Evolutionary conservation across 2,113 vertebrate genomes (phyloP).

Genomic region (Cichladusa arquata): DNA sequence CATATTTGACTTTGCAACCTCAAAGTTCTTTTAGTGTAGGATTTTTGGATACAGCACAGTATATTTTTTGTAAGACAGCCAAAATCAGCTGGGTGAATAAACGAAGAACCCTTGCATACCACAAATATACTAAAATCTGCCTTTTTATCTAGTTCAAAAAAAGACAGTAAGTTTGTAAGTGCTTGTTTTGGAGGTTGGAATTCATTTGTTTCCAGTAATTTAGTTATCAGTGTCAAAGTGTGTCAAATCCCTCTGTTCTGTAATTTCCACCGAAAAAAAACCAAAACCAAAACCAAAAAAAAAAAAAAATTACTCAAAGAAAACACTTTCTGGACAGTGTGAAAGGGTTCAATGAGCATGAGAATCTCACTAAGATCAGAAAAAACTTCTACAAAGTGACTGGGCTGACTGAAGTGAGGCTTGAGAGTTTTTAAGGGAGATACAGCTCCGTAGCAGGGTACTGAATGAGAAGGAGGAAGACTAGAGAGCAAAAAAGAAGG

Average conservation of each 20-base stretch:
- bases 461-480: neutral
- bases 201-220: neutral
- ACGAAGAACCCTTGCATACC: neutral
- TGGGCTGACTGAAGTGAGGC: neutral
- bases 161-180: neutral
- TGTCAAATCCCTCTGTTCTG: neutral
- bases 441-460: neutral
- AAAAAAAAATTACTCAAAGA: neutral
- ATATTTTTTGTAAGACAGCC: neutral
- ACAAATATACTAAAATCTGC: neutral
- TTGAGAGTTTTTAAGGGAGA: neutral
- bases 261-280: neutral
- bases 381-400: accelerated
- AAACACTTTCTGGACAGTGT: neutral
- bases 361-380: neutral
- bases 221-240: neutral
- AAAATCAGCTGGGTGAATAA: conserved; percentile 12
- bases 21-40: neutral
- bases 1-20: neutral
- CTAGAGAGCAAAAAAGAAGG: neutral
- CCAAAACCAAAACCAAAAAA: neutral
- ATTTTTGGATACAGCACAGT: neutral
- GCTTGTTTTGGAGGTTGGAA: neutral
- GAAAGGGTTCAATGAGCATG: neutral
- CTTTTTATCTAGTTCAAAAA: neutral